phyloP scores from a whole-genome alignment of 1,140 invertebrate genomes.

The Chlorops oryzae region DNA sequence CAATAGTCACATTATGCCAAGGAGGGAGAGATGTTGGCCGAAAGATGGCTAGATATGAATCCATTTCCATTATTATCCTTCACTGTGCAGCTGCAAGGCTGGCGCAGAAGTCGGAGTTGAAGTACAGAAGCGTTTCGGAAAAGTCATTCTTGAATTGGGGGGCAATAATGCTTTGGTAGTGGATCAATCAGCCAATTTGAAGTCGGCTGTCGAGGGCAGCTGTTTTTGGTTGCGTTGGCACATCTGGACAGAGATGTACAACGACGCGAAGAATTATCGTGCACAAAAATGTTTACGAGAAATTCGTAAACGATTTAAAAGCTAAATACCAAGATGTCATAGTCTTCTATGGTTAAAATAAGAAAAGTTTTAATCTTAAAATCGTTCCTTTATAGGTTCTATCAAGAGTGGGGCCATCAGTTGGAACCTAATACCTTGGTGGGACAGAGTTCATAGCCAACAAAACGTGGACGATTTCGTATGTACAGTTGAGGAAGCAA shows the following conservation, averaged over 20 bases:
- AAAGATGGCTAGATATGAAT: constrained; percentile 71
- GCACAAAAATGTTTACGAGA: constrained; percentile 62
- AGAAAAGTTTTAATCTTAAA: too few relatives aligned
- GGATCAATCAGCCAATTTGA: constrained; percentile 77
- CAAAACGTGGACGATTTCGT: constrained; percentile 73
- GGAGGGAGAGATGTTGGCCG: constrained; percentile 85
- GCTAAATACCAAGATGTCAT: constrained; percentile 30
- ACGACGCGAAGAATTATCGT: constrained; percentile 80
- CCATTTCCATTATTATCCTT: constrained; percentile 94
- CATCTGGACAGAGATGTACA: constrained; percentile 94
- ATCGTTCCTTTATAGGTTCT: constrained; percentile 60
- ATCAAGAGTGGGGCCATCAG: constrained; percentile 81
- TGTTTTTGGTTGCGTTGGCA: constrained; percentile 94
- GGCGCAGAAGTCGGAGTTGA: constrained; percentile 79
- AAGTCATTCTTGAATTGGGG: constrained; percentile 86
- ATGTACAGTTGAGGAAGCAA: constrained; percentile 67
- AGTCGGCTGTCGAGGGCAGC: constrained; percentile 85
- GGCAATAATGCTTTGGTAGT: constrained; percentile 96
- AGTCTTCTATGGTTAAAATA: too few relatives aligned
- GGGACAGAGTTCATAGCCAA: constrained; percentile 85
- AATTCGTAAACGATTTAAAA: constrained; percentile 44
- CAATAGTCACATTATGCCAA: constrained; percentile 78
- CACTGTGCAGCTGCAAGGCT: constrained; percentile 84
- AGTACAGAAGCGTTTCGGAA: constrained; percentile 92
- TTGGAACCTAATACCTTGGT: constrained; percentile 79